Conservation (phyloP, 2,888 invertebrate genomes). For the Chamaedrilus cognettii region DNA sequence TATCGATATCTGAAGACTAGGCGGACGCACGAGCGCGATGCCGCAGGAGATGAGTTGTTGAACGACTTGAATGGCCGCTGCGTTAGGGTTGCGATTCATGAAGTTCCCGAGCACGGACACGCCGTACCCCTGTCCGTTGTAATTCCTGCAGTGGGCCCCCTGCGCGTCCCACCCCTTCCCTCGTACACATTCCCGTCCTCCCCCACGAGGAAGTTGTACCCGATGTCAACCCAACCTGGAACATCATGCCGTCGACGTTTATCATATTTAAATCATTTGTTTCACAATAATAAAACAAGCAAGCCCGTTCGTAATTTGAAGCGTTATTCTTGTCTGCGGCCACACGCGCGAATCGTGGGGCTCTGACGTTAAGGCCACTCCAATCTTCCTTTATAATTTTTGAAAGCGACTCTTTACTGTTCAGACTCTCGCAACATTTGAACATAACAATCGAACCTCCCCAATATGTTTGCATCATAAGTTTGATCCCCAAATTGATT, state of each 20-base stretch:
- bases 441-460: too few relatives aligned
- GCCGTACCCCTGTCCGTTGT: constrained; percentile 63
- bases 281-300: not conserved
- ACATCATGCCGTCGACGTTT: too few relatives aligned
- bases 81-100: constrained; percentile 33
- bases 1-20: too few relatives aligned
- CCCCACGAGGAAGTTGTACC: constrained; percentile 60
- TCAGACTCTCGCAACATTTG: too few relatives aligned
- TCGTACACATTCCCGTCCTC: constrained; percentile 40
- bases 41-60: constrained; percentile 41
- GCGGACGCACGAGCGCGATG: constrained; percentile 21
- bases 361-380: not conserved
- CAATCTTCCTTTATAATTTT: too few relatives aligned
- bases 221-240: constrained; percentile 38
- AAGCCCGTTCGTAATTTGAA: not conserved
- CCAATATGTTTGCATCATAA: too few relatives aligned
- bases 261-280: not conserved
- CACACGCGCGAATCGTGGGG: not conserved
- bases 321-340: too few relatives aligned
- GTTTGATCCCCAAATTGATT: too few relatives aligned
- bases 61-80: constrained; percentile 35
- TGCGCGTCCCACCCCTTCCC: constrained; percentile 35
- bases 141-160: constrained; percentile 42
- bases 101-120: constrained; percentile 45
- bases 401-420: too few relatives aligned